Evolutionary conservation across 2,113 vertebrate genomes (phyloP).

Genomic region (Thamnophis sirtalis): DNA sequence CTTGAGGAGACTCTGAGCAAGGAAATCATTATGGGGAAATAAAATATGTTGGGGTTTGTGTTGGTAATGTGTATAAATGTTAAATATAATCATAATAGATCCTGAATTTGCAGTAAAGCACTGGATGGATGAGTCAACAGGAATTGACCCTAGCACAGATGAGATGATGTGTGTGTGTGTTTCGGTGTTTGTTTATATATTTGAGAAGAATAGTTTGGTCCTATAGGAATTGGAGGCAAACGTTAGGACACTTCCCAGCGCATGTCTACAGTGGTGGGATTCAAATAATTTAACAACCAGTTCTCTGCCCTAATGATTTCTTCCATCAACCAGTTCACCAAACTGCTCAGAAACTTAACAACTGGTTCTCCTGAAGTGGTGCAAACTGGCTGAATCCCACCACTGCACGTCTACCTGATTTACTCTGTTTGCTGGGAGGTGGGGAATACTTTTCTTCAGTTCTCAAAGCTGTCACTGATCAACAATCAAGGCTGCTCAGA

Average conservation of each 20-base stretch:
- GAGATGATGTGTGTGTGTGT: background rate
- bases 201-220: background rate
- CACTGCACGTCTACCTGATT: background rate
- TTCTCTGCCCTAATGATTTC: too few relatives aligned
- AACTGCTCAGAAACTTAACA: too few relatives aligned
- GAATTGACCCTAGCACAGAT: background rate
- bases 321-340: too few relatives aligned
- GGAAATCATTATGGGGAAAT: background rate
- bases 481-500: background rate
- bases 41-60: background rate
- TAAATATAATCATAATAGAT: background rate
- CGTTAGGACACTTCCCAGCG: too few relatives aligned
- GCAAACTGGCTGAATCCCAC: too few relatives aligned
- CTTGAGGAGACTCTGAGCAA: background rate
- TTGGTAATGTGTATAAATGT: background rate
- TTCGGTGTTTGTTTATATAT: background rate
- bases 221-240: background rate
- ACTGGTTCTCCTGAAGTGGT: too few relatives aligned
- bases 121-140: background rate
- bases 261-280: too few relatives aligned
- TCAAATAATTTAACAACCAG: too few relatives aligned
- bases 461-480: background rate
- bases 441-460: background rate
- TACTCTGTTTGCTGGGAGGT: background rate
- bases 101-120: background rate